Percentiles rank a stretch among this genome's conserved stretches.
These are phyloP conservation scores for Caenorhabditis panamensis DNA, from an alignment of 2,888 invertebrate genomes.

Conservation along the genomic window DNA sequence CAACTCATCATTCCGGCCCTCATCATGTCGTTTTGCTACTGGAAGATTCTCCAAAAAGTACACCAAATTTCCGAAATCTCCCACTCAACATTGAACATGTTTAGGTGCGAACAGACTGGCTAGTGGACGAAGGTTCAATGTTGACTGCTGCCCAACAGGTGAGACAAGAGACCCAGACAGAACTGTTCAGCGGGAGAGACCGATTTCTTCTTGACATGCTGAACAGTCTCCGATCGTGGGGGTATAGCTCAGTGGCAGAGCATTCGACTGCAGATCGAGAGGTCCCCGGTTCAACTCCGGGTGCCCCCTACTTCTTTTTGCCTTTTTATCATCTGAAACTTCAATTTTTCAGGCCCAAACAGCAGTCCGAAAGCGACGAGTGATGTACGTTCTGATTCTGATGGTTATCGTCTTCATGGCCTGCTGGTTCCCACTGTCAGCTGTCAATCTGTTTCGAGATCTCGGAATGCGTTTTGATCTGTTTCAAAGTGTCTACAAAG, in stretches of 20 bases:
- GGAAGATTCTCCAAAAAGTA: constrained; percentile 80
- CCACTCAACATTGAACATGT: not conserved
- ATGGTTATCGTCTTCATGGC: constrained; percentile 79
- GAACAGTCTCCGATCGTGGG: constrained; percentile 48
- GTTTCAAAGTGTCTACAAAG: constrained; percentile 48
- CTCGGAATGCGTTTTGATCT: constrained; percentile 63
- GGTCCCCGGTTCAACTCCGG: constrained; percentile 80
- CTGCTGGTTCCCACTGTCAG: constrained; percentile 79
- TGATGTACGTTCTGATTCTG: constrained; percentile 79
- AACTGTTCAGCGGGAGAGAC: not conserved
- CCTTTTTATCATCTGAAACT: no score
- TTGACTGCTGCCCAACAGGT: constrained; percentile 80
- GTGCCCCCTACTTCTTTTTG: constrained; percentile 72
- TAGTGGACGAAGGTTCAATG: constrained; percentile 79
- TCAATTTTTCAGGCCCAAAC: constrained; percentile 59
- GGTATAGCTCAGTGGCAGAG: constrained; percentile 80
- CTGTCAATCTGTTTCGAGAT: constrained; percentile 79
- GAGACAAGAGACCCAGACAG: constrained; percentile 29
- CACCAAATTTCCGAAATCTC: not conserved
- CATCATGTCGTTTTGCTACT: constrained; percentile 80
- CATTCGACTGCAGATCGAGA: constrained; percentile 81
- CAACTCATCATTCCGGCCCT: constrained; percentile 77
- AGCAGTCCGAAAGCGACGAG: constrained; percentile 74
- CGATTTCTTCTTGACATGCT: constrained; percentile 1
- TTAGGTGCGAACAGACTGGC: constrained; percentile 78